A percentile compares a stretch with the other conserved stretches of the same genome.
Conservation (phyloP, 2,888 invertebrate species). For the Synanthedon formicaeformis region DNA sequence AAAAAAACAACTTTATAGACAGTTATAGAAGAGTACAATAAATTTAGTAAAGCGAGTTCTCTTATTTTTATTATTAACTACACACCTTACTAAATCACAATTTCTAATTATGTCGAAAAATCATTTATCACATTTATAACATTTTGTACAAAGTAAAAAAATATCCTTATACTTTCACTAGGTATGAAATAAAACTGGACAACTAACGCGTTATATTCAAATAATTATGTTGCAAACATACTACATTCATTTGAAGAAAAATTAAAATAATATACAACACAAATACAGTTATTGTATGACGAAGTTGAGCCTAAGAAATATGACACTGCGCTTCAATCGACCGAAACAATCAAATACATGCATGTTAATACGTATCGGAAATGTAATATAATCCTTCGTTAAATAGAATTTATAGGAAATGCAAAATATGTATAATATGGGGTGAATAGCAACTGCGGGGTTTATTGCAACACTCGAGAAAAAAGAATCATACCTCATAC, state of each 20-base stretch:
- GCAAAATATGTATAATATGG: too few species aligned
- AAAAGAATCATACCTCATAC: too few species aligned
- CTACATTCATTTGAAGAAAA: conserved; percentile 20
- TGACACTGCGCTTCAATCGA: not conserved
- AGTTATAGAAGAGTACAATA: conserved; percentile 47
- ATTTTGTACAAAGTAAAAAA: conserved; percentile 69
- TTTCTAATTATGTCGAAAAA: conserved; percentile 64
- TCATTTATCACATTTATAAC: conserved; percentile 68
- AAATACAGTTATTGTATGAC: conserved; percentile 14
- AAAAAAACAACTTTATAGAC: conserved; percentile 54
- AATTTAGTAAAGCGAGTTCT: conserved; percentile 60
- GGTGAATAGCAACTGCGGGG: too few species aligned
- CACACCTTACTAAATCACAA: conserved; percentile 68
- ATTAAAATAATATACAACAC: conserved; percentile 4
- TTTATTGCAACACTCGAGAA: too few species aligned
- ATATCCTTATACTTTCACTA: conserved; percentile 59
- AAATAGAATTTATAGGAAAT: too few species aligned
- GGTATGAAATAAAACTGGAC: conserved; percentile 55
- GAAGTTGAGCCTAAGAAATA: conserved; percentile 12
- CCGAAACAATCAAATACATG: too few species aligned
- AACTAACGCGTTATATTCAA: conserved; percentile 14
- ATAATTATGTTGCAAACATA: conserved; percentile 20
- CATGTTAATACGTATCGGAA: too few species aligned
- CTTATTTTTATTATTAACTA: conserved; percentile 46
- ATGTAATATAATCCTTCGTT: too few species aligned